Conservation (phyloP, 1,140 invertebrate species). For the Drosophila chauvacae region DNA sequence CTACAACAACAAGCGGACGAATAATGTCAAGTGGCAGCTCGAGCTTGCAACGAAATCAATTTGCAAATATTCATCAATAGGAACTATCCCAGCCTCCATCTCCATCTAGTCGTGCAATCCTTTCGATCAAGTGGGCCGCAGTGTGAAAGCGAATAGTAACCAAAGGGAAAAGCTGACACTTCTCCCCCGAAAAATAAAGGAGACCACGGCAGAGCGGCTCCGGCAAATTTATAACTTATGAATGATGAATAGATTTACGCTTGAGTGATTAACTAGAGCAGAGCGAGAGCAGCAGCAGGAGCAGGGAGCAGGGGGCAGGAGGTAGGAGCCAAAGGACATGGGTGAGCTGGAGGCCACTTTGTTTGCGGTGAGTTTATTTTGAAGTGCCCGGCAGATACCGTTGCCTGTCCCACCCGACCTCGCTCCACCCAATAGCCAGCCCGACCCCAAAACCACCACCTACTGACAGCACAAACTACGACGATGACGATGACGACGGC, state of each 20-base stretch:
- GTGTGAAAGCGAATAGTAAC: conserved; percentile 41
- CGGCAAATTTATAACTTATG: conserved; percentile 83
- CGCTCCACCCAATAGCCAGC: conserved; percentile 1
- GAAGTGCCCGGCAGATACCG: conserved; percentile 77
- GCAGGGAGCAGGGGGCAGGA: not conserved
- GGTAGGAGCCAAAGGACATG: conserved; percentile 46
- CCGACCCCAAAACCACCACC: conserved; percentile 24
- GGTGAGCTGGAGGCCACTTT: conserved; percentile 73
- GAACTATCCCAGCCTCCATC: not conserved
- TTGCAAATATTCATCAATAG: conserved; percentile 69
- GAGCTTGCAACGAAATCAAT: conserved; percentile 58
- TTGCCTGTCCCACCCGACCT: conserved; percentile 55
- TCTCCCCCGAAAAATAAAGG: conserved; percentile 61
- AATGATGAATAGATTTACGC: conserved; percentile 84
- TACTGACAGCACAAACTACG: conserved; percentile 53
- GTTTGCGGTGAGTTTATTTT: conserved; percentile 83
- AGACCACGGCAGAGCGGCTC: conserved; percentile 49
- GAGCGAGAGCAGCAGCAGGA: conserved; percentile 6
- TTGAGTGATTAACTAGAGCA: conserved; percentile 83
- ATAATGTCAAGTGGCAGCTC: conserved; percentile 65
- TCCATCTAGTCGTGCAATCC: conserved; percentile 24
- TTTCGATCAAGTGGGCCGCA: conserved; percentile 39
- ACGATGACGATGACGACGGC: conserved; percentile 2
- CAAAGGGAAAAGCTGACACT: conserved; percentile 39
- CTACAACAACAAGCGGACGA: conserved; percentile 47